phyloP scores from a whole-genome alignment of 2,113 vertebrate species.

The Rhizomys pruinosus region DNA sequence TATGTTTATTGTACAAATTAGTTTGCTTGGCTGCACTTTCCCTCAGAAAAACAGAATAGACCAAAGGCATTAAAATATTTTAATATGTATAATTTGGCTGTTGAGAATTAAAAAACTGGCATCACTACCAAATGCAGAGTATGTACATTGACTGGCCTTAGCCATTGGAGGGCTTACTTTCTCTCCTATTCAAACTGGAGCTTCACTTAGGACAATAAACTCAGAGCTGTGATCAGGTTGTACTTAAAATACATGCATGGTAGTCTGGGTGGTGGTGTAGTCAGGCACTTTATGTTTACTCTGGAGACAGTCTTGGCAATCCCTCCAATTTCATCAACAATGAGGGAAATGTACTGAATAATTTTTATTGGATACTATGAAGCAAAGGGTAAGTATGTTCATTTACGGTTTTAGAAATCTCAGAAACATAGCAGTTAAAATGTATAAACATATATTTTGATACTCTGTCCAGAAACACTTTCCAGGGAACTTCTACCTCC shows the following conservation, averaged over 20 bases:
- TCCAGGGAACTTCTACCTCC: background rate
- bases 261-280: background rate
- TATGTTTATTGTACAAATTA: constrained; percentile 33
- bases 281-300: background rate
- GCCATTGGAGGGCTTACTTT: background rate
- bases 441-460: background rate
- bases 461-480: background rate
- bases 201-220: background rate
- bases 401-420: background rate
- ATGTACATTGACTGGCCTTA: background rate
- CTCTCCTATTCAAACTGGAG: background rate
- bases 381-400: background rate
- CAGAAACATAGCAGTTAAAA: background rate
- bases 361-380: background rate
- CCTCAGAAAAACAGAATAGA: background rate
- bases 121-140: constrained; percentile 8
- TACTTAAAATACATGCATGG: background rate
- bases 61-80: background rate
- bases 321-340: background rate
- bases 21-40: constrained; percentile 18
- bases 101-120: background rate
- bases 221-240: background rate
- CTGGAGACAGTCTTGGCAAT: background rate
- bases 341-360: background rate
- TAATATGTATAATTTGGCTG: background rate